Evolutionary conservation across 2,888 invertebrate genomes (phyloP).

Genomic region (Pandemis cinnamomeana): DNA sequence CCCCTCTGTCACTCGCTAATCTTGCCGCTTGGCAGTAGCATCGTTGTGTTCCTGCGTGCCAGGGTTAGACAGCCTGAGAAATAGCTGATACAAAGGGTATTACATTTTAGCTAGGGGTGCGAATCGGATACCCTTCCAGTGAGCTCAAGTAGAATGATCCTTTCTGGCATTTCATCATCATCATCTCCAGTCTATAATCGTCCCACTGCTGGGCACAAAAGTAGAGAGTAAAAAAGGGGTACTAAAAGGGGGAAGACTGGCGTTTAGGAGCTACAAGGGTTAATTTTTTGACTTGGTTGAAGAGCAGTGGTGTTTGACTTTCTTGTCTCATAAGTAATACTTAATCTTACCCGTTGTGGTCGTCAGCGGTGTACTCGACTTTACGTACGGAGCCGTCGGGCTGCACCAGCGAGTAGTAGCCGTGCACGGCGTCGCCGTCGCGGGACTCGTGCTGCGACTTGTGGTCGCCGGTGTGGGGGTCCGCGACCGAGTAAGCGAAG

Average conservation of each 20-base stretch:
- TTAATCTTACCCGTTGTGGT: conserved; percentile 74
- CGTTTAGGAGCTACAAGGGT: too few relatives aligned
- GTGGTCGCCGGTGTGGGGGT: conserved; percentile 84
- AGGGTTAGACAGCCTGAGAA: neutral
- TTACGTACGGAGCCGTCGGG: conserved; percentile 82
- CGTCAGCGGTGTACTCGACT: conserved; percentile 84
- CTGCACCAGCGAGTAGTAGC: conserved; percentile 79
- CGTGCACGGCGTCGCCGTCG: conserved; percentile 82
- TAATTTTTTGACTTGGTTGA: too few relatives aligned
- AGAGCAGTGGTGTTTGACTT: neutral
- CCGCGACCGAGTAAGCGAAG: conserved; percentile 81
- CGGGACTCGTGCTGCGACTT: conserved; percentile 81
- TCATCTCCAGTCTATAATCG: too few relatives aligned
- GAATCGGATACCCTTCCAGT: too few relatives aligned
- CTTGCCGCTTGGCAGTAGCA: too few relatives aligned
- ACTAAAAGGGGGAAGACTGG: too few relatives aligned
- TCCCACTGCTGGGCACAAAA: too few relatives aligned
- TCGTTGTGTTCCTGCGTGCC: too few relatives aligned
- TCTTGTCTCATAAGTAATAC: neutral
- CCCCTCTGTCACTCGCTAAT: neutral
- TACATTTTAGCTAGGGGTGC: neutral
- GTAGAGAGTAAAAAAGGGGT: too few relatives aligned
- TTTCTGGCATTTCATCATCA: too few relatives aligned
- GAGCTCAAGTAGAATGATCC: too few relatives aligned
- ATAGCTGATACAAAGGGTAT: neutral